Conservation (phyloP, 2,797 vertebrate genomes). For the Kryptolebias ocellatus region DNA sequence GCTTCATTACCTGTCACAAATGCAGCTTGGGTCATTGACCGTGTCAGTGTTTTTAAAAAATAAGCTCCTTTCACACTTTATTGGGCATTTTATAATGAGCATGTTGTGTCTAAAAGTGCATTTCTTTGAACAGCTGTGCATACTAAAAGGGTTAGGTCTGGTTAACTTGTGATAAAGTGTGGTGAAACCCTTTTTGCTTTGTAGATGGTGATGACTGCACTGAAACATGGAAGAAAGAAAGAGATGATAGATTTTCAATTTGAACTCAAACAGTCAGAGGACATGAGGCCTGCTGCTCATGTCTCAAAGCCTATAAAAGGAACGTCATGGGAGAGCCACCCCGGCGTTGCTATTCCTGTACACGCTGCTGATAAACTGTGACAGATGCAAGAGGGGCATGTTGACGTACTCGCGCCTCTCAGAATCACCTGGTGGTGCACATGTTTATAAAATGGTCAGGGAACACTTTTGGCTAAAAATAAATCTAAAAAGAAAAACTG, state of each 20-base stretch:
- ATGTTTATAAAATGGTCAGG: conserved; percentile 39
- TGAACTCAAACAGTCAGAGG: conserved; percentile 44
- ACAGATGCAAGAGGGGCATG: conserved; percentile 94
- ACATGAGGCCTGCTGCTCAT: conserved; percentile 63
- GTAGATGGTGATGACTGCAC: background rate
- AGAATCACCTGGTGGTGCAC: conserved; percentile 52
- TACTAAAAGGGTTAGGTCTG: background rate
- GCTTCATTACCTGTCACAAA: conserved; percentile 3
- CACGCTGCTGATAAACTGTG: conserved; percentile 87
- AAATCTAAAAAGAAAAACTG: no score
- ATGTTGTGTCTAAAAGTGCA: no score
- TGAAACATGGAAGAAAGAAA: background rate
- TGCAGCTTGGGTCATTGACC: background rate
- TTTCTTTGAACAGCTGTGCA: no score
- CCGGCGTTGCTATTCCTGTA: conserved; percentile 92
- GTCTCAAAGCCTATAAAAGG: conserved; percentile 91
- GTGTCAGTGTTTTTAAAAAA: background rate
- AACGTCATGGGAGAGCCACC: conserved; percentile 77
- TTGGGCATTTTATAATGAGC: background rate
- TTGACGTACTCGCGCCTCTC: conserved; percentile 60
- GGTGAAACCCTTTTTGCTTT: no score
- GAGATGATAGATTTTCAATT: background rate
- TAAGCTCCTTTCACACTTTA: background rate
- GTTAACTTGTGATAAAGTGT: background rate
- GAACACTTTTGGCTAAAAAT: conserved; percentile 9